Evolutionary conservation across 1,140 invertebrate genomes (phyloP).

Genomic region (Trinorchestia longiramus): DNA sequence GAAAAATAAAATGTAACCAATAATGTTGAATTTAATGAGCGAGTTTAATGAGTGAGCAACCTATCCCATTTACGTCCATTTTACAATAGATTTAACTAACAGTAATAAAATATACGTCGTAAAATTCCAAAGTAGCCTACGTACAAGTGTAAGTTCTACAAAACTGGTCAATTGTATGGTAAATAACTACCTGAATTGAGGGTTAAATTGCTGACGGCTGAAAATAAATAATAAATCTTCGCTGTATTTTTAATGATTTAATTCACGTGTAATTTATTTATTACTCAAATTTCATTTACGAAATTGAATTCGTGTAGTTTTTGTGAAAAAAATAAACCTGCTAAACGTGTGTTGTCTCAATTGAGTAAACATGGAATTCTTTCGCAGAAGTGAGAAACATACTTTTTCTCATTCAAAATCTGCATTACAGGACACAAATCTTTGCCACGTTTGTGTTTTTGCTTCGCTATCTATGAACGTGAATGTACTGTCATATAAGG

Average conservation of each 20-base stretch:
- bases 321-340: neutral
- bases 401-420: neutral
- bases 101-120: neutral
- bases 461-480: neutral
- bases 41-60: too few species aligned
- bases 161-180: neutral
- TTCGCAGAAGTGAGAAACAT: neutral
- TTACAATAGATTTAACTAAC: neutral
- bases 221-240: neutral
- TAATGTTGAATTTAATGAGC: too few species aligned
- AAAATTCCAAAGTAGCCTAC: neutral
- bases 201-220: neutral
- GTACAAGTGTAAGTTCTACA: neutral
- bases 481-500: neutral
- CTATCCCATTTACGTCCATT: neutral
- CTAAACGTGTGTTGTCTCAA: neutral
- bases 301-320: neutral
- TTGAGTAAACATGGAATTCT: neutral
- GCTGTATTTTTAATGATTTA: neutral
- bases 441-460: neutral
- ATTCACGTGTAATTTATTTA: neutral
- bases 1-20: too few species aligned
- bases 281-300: neutral
- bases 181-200: neutral
- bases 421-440: neutral